These are phyloP conservation scores for Cryptocephalus primarius DNA, from an alignment of 2,888 invertebrate species.

Conservation along the genomic window DNA sequence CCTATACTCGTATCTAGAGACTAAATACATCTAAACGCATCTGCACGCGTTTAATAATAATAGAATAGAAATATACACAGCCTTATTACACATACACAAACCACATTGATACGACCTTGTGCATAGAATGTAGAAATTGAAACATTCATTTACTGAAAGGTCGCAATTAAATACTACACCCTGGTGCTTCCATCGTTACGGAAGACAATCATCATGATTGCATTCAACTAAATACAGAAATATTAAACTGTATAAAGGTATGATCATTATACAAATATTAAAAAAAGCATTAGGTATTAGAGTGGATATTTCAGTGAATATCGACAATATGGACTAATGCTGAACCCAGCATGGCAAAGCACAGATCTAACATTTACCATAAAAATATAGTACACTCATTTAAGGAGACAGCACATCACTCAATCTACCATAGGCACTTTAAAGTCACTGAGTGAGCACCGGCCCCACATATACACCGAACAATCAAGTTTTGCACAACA, in stretches of 20 bases:
- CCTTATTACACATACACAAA: slow-evolving; percentile 40
- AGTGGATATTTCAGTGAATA: slow-evolving; percentile 24
- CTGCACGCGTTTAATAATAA: no score
- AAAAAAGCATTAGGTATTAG: slow-evolving; percentile 27
- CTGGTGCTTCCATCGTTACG: slow-evolving; percentile 38
- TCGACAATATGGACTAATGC: slow-evolving; percentile 30
- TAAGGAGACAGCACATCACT: slow-evolving; percentile 33
- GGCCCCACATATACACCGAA: slow-evolving; percentile 34
- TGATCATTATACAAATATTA: no score
- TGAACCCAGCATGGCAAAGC: slow-evolving; percentile 35
- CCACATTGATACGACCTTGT: slow-evolving; percentile 37
- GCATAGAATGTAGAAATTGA: slow-evolving; percentile 36
- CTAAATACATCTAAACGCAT: no score
- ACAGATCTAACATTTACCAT: slow-evolving; percentile 33
- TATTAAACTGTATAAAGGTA: no score
- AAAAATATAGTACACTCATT: slow-evolving; percentile 37
- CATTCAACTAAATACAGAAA: no score
- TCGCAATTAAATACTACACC: slow-evolving; percentile 40
- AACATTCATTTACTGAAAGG: slow-evolving; percentile 38
- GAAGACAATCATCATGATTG: slow-evolving; percentile 40
- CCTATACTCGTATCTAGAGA: no score
- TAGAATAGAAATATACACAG: slow-evolving; percentile 36
- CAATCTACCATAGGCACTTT: slow-evolving; percentile 40
- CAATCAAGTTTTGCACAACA: slow-evolving; percentile 36
- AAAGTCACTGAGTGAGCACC: slow-evolving; percentile 37